phyloP scores from a whole-genome alignment of 2,113 vertebrate genomes.

The Syrrhaptes paradoxus region DNA sequence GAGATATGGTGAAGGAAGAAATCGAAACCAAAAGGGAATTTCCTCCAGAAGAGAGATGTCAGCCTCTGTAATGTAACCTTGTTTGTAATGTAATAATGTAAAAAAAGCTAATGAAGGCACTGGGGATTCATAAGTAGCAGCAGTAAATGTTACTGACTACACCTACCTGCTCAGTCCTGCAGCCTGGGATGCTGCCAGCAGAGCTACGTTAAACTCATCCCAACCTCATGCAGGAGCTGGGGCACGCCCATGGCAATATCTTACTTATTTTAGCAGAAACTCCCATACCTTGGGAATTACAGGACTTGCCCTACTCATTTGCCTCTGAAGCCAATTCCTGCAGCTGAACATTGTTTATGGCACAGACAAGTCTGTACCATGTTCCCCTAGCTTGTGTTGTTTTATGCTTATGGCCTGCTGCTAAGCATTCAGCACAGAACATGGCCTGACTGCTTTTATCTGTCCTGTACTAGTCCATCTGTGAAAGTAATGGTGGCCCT shows the following conservation, averaged over 20 bases:
- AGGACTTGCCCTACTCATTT: not conserved
- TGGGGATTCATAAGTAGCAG: accelerated
- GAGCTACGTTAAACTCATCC: not conserved
- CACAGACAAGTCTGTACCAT: not conserved
- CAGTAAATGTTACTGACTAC: not conserved
- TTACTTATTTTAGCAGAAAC: not conserved
- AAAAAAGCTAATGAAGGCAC: not conserved
- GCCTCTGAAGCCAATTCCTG: not conserved
- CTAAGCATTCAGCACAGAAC: accelerated
- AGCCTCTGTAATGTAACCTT: not conserved
- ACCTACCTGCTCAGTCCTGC: not conserved
- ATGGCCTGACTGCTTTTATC: not conserved
- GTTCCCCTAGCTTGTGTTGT: not conserved
- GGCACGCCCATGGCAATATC: not conserved
- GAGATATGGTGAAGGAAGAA: not conserved
- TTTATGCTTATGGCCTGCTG: accelerated
- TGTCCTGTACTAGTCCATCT: not conserved
- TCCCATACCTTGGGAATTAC: not conserved
- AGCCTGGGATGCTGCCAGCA: not conserved
- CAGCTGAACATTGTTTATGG: not conserved
- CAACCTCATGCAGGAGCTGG: not conserved
- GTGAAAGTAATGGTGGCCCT: not conserved
- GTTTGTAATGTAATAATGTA: not conserved
- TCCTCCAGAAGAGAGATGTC: not conserved
- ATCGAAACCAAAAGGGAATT: not conserved